Conservation (phyloP, 2,888 invertebrate species). For the Thumatha senex region DNA sequence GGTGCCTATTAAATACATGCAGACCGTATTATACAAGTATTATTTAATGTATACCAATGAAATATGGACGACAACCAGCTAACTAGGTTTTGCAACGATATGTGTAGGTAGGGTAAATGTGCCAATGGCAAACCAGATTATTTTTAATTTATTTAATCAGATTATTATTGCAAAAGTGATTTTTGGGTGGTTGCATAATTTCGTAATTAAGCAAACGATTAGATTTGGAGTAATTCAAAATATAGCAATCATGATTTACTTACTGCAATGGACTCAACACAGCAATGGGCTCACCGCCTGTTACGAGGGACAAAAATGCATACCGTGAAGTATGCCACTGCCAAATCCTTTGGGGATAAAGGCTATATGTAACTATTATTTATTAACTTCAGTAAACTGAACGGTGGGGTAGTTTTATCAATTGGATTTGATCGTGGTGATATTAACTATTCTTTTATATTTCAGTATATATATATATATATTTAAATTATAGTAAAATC, state of each 20-base stretch:
- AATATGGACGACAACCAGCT: conserved; percentile 9
- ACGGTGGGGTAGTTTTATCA: too few relatives aligned
- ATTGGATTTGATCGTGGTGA: too few relatives aligned
- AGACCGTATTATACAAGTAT: conserved; percentile 12
- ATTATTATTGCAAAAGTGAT: background rate
- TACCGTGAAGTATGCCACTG: too few relatives aligned
- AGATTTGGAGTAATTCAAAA: background rate
- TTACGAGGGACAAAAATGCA: too few relatives aligned
- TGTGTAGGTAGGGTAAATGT: background rate
- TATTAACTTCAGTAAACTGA: too few relatives aligned
- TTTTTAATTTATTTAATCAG: background rate
- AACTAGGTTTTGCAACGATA: conserved; percentile 15
- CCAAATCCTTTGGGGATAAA: too few relatives aligned
- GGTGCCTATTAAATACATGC: conserved; percentile 4
- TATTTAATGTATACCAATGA: conserved; percentile 31
- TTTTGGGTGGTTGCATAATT: background rate
- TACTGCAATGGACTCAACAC: too few relatives aligned
- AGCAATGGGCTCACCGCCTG: too few relatives aligned
- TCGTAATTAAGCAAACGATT: background rate
- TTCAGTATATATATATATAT: too few relatives aligned
- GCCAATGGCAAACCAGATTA: background rate
- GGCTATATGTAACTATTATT: too few relatives aligned
- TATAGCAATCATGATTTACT: background rate
- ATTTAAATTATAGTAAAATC: too few relatives aligned
- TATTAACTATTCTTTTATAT: too few relatives aligned